These are phyloP conservation scores for Charanyca ferruginea DNA, from an alignment of 2,888 invertebrate species.

Conservation along the genomic window DNA sequence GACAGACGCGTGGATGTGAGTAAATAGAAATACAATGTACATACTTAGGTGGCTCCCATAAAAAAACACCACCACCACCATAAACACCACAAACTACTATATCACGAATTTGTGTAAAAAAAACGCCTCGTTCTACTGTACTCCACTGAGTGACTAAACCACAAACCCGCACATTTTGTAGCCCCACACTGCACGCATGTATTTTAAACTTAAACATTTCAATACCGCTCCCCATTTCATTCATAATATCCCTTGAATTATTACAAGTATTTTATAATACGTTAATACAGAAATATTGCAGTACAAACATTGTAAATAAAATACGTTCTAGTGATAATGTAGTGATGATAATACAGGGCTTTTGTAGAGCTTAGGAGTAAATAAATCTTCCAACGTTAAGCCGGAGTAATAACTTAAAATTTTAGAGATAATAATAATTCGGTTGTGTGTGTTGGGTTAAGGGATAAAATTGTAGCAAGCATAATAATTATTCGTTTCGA, in stretches of 20 bases:
- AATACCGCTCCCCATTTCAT: constrained; percentile 77
- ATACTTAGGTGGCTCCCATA: no score
- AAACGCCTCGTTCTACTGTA: background rate
- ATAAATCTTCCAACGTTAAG: constrained; percentile 43
- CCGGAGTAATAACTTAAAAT: constrained; percentile 28
- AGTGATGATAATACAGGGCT: constrained; percentile 44
- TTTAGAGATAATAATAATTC: constrained; percentile 19
- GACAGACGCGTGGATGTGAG: no score
- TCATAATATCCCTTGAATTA: constrained; percentile 86
- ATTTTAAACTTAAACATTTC: constrained; percentile 82
- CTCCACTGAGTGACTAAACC: background rate
- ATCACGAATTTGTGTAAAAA: no score
- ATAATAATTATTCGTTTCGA: no score
- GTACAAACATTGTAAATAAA: constrained; percentile 73
- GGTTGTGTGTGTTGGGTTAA: constrained; percentile 6
- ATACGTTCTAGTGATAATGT: constrained; percentile 54
- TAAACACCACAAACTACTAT: no score
- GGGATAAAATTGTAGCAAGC: background rate
- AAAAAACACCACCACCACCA: no score
- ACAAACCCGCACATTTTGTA: constrained; percentile 15
- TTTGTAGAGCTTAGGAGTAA: constrained; percentile 27
- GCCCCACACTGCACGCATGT: constrained; percentile 68
- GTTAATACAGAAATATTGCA: constrained; percentile 87
- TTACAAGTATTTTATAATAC: constrained; percentile 83
- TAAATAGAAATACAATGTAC: no score